Base-by-base conservation (phyloP, 2,797 vertebrate species). In the Anisognathus igniventris region DNA sequence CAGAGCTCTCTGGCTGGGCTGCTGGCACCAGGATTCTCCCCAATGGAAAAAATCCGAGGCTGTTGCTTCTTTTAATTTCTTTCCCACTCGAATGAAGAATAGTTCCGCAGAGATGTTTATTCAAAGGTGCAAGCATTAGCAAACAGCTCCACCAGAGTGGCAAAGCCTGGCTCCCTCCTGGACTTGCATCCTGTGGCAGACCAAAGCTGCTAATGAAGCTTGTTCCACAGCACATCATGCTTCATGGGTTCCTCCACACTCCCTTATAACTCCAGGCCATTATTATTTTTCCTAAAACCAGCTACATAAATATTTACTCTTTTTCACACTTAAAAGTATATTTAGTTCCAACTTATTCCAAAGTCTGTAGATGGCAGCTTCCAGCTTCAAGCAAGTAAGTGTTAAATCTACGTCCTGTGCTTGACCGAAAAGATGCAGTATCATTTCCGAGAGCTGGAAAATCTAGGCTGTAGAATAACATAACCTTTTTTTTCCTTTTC, bases 401-500 rank as follows among this genome's bases (percentile, higher is more conserved):
- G 70, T 94, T 84, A 89, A 92, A 92, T 53, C 71, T 62, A 17
- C 0, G 1, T 45, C 58, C 83, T 76, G 30, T 42, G n/a, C 61
- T 66, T 72, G 61, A 88, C 60, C 2, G 3, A 75, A 80, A 84
- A 90, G 82, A 77, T 24, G 51, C 37, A 65, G 30, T 10, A 62
- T 80, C 15, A n/a, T 56, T 88, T 81, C 66, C 10, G 42, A 83
- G 54, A 85, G 65, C 58, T 80, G 70, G 76, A 88, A 92, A 90
- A 89, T 82, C 54, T 61, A 86, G 65, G 23, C 67, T 94, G 45
- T 50, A 24, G 3, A 89, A 84, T 81, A 86, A 84, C 7, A 75
- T 37, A 90, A 92, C 62, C 62, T 72, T 75, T 51, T 15, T 91
- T 92, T 86, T 60, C 58, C 68, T 77, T 87, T 83, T 75, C 58